Evolutionary conservation across 2,113 vertebrate genomes (phyloP), one percentile per base, ranked within the genome.

Genomic region (Neolamprologus brichardi): DNA sequence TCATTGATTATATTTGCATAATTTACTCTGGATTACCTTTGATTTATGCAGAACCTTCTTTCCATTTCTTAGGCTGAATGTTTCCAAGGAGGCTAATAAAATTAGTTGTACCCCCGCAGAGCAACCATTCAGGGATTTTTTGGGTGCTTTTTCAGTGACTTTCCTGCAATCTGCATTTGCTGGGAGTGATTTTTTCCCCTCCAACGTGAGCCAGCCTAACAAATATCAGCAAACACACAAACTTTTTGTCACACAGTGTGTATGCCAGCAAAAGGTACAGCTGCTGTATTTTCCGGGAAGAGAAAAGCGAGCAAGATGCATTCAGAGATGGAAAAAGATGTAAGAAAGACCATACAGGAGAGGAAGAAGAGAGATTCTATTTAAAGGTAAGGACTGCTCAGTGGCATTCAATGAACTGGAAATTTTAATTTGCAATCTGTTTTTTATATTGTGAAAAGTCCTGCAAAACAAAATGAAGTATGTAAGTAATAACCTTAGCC

Each of bases 1-100:
- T 83, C 52, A 82, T 91, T 17, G 96, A 96, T 96, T 96, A 96
- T 77, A 96, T 96, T 95, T 93, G 93, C 95, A 96, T 96, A 96
- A 95, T 95, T 96, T 96, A 93, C 91, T 90, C 87, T 85, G 94
- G 95, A 96, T 96, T 96, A 96, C 95, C 95, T 94, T 88, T 95
- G 96, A 96, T 96, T 95, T 96, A 96, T 96, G 95, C 96, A 96
- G 91, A 91, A 91, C 92, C 94, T 88, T 89, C 91, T 93, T 93
- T 95, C 92, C 93, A 94, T 92, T 96, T 97, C 94, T 96, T 92
- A 94, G 90, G 90, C 62, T 95, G 89, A 86, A 93, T 93, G 93
- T 93, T 96, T 94, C 84, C 89, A 91, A 90, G 82, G 90, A 87
- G 86, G 84, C 87, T 92, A 87, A 90, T 90, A 94, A 94, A 95